Evolutionary conservation across 1,140 invertebrate species (phyloP), one percentile per base, ranked within the genome.

Genomic region (Cydia strobilella): DNA sequence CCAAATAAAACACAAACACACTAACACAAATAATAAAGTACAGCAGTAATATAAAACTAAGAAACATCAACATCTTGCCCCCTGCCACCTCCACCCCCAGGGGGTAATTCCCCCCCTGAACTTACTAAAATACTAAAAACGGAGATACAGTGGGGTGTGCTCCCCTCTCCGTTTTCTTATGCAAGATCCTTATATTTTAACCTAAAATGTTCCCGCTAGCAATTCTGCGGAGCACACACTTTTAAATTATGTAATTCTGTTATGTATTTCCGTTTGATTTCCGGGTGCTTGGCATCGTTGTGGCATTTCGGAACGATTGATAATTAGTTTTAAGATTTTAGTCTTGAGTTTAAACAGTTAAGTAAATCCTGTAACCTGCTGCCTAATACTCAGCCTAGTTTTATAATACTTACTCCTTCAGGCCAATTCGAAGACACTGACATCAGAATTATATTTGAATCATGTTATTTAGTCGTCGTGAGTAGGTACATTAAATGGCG

Each of bases 121-220:
- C 90, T 90, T 92, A 92, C 89, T 92, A 92, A 92, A 92, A 91
- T 92, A 92, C 89, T 92, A 92, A 92, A 92, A 92, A 92, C 90
- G 88, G 88, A 90, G 89, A 91, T 91, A 89, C 86, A 80, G 86
- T 76, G 84, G 84, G 86, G 84, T 75, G 79, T 72, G 74, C 77
- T 74, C 80, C 86, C 88, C 88, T 74, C 88, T 72, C 74, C 86
- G 82, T 84, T 91, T 92, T 90, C 88, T 92, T 92, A 92, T 92
- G 90, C 90, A 92, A 90, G 89, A 90, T 88, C 86, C 85, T 92
- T 91, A 90, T 92, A 91, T 92, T 92, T 92, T 90, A 92, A 91
- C 89, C 90, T 91, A 92, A 92, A 77, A 91, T 91, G 90, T 89
- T 85, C 84, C 82, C 80, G 80, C 54, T 63, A 39, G 72, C 20